A percentile compares a stretch with the other conserved stretches of the same genome.
phyloP scores from a whole-genome alignment of 2,113 vertebrate species.

The Menidia beryllina region DNA sequence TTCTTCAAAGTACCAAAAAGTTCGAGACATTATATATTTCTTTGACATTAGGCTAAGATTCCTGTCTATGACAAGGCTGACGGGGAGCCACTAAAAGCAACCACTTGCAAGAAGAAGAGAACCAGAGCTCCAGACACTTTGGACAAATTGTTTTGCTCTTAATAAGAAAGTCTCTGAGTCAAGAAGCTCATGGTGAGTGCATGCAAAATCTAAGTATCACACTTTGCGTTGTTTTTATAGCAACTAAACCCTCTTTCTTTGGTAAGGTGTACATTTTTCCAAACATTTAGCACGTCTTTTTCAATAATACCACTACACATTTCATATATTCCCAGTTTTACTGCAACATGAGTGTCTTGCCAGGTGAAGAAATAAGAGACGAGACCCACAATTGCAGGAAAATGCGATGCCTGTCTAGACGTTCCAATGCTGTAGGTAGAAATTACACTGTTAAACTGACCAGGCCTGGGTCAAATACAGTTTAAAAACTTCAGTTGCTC shows the following conservation, averaged over 20 bases:
- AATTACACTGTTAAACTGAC: slow-evolving; percentile 33
- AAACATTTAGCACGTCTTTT: slow-evolving; percentile 54
- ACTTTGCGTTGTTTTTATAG: slow-evolving; percentile 59
- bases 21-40: slow-evolving; percentile 28
- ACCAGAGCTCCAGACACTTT: not conserved
- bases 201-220: slow-evolving; percentile 25
- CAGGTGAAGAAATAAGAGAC: slow-evolving; percentile 54
- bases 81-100: not conserved
- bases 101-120: not conserved
- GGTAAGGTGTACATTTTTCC: slow-evolving; percentile 56
- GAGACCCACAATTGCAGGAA: slow-evolving; percentile 43
- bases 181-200: slow-evolving; percentile 8
- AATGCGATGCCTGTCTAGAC: slow-evolving; percentile 30
- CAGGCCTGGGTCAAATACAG: slow-evolving; percentile 34
- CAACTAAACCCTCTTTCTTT: slow-evolving; percentile 51
- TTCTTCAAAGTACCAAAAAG: slow-evolving; percentile 44
- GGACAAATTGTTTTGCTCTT: slow-evolving; percentile 1
- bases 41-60: slow-evolving; percentile 16
- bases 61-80: not conserved
- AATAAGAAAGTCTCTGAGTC: not conserved
- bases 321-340: slow-evolving; percentile 31
- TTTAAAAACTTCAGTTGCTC: slow-evolving; percentile 42
- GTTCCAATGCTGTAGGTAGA: slow-evolving; percentile 16
- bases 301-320: slow-evolving; percentile 43
- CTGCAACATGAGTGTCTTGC: slow-evolving; percentile 31